Conservation (phyloP, 2,797 vertebrate species). For the Lerista edwardsae region DNA sequence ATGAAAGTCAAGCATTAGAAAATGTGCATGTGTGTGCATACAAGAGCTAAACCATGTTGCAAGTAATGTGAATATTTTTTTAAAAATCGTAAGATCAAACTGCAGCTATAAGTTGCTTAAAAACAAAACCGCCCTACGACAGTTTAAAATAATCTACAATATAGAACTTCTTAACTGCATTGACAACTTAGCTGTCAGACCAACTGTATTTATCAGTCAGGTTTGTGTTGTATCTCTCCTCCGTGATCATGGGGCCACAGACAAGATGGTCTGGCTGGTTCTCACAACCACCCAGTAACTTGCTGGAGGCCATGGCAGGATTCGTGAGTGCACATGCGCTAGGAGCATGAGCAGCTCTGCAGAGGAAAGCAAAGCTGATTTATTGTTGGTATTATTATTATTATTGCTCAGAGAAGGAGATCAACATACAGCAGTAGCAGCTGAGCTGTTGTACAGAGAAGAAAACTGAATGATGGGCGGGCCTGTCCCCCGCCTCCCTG, state of each 20-base stretch:
- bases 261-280: not conserved
- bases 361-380: no score
- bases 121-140: not conserved
- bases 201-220: not conserved
- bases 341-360: no score
- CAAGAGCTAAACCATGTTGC: not conserved
- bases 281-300: not conserved
- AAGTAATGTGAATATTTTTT: not conserved
- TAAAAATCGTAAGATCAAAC: not conserved
- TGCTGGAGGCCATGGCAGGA: not conserved
- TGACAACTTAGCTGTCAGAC: not conserved
- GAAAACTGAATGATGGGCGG: not conserved
- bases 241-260: not conserved
- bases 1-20: not conserved
- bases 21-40: not conserved
- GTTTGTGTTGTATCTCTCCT: not conserved
- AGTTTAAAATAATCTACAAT: not conserved
- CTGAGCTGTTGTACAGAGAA: not conserved
- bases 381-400: no score
- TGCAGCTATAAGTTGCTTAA: not conserved
- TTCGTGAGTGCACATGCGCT: not conserved
- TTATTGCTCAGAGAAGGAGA: not conserved
- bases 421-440: not conserved
- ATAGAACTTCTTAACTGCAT: not conserved
- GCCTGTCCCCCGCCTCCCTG: no score